Percentiles rank a stretch among this genome's conserved stretches.
Evolutionary conservation across 2,888 invertebrate genomes (phyloP).

Genomic region (Tachina fera): DNA sequence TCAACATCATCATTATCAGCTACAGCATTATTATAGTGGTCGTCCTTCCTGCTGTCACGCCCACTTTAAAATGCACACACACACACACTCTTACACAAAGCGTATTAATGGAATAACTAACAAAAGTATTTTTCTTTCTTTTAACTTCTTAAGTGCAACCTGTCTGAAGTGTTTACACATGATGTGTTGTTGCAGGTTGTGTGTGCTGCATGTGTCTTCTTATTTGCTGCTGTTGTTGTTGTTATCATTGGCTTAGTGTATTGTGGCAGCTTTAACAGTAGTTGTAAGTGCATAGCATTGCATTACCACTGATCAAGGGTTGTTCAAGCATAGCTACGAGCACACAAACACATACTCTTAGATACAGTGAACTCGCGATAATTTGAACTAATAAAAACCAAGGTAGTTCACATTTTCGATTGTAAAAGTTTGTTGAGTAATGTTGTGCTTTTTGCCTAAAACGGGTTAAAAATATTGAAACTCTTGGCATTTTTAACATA

Average conservation of each 20-base stretch:
- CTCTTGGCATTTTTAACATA: too few species aligned
- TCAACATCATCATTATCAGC: conserved; percentile 23
- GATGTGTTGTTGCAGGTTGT: conserved; percentile 54
- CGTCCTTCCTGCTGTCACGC: conserved; percentile 37
- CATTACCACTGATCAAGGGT: conserved; percentile 1
- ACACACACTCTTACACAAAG: not conserved
- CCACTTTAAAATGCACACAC: conserved; percentile 15
- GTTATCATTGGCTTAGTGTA: conserved; percentile 47
- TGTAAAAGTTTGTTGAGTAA: too few species aligned
- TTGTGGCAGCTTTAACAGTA: conserved; percentile 46
- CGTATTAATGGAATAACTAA: conserved; percentile 8
- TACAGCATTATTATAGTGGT: conserved; percentile 1
- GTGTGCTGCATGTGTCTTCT: not conserved
- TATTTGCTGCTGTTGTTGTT: conserved; percentile 13
- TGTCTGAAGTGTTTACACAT: conserved; percentile 67
- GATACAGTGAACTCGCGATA: not conserved
- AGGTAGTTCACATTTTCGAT: too few species aligned
- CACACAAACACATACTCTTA: not conserved
- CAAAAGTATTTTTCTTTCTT: conserved; percentile 37
- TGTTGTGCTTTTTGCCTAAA: too few species aligned
- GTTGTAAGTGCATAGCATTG: conserved; percentile 2
- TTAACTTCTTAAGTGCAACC: conserved; percentile 69
- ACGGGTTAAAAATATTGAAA: too few species aligned
- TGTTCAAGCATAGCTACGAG: not conserved
- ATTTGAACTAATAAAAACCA: too few species aligned